Evolutionary conservation across 2,797 vertebrate species (phyloP).

Genomic region (Botia kubotai): DNA sequence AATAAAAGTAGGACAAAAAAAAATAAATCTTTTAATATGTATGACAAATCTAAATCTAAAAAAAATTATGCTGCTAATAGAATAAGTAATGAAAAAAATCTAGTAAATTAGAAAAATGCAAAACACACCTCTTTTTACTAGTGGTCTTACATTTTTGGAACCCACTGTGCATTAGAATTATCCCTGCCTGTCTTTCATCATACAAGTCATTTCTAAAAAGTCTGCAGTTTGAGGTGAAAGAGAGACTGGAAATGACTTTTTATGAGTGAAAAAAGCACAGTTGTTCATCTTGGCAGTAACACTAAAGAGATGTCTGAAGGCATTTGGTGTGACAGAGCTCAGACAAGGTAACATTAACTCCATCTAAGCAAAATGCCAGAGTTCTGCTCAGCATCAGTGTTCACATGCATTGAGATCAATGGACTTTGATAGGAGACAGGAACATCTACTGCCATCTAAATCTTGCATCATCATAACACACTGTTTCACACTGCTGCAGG

Average conservation of each 20-base stretch:
- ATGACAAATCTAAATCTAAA: too few species aligned
- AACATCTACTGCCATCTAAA: not conserved
- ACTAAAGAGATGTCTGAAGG: conserved; percentile 60
- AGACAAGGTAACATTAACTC: conserved; percentile 58
- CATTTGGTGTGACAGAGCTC: conserved; percentile 69
- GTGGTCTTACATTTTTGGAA: not conserved
- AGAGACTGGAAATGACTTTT: conserved; percentile 35
- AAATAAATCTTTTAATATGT: too few species aligned
- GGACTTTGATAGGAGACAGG: conserved; percentile 52
- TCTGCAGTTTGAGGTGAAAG: not conserved
- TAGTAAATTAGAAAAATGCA: not conserved
- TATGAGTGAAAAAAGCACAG: conserved; percentile 55
- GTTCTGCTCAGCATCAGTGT: conserved; percentile 62
- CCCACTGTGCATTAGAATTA: not conserved
- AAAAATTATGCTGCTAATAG: too few species aligned
- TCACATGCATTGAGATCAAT: conserved; percentile 48
- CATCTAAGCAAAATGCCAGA: conserved; percentile 54
- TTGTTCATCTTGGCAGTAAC: conserved; percentile 54
- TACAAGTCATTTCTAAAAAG: not conserved
- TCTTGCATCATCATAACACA: not conserved
- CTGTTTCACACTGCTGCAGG: not conserved
- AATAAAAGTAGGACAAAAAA: too few species aligned
- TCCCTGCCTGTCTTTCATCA: conserved; percentile 14
- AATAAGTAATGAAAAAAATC: not conserved
- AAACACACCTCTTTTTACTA: not conserved